Conservation (phyloP, 1,140 invertebrate species). For the Hyphantria cunea region DNA sequence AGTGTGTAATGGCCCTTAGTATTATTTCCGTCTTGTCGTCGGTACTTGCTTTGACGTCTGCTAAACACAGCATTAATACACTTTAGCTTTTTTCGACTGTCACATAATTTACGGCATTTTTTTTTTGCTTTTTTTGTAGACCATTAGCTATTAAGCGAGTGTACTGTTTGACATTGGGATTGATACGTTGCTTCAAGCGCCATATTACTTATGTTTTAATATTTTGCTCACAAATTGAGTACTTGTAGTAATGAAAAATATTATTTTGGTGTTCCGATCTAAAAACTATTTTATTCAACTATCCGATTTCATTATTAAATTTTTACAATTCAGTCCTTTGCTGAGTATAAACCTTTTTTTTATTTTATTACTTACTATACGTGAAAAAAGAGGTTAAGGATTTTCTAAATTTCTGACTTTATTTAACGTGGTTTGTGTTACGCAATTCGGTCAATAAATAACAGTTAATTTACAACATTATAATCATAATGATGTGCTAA, state of each 20-base stretch:
- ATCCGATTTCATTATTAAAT: too few relatives aligned
- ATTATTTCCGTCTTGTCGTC: conserved; percentile 70
- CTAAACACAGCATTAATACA: conserved; percentile 79
- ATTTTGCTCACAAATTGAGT: too few relatives aligned
- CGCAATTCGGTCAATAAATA: too few relatives aligned
- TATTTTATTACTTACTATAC: too few relatives aligned
- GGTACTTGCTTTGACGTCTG: conserved; percentile 72
- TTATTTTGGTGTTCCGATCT: too few relatives aligned
- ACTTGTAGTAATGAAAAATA: too few relatives aligned
- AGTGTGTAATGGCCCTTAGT: conserved; percentile 44
- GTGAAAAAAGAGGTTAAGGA: too few relatives aligned
- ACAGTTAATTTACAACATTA: not conserved
- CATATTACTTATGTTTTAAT: conserved; percentile 41
- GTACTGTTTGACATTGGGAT: conserved; percentile 65
- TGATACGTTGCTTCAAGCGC: conserved; percentile 62
- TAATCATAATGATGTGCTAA: conserved; percentile 17
- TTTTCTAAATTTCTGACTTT: too few relatives aligned
- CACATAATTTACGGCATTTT: conserved; percentile 76
- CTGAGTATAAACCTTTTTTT: too few relatives aligned
- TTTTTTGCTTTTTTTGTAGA: conserved; percentile 54
- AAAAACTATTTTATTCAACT: too few relatives aligned
- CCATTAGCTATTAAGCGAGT: conserved; percentile 79
- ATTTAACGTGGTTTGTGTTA: too few relatives aligned
- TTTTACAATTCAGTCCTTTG: too few relatives aligned
- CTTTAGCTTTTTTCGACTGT: conserved; percentile 69